Conservation (phyloP, 2,888 invertebrate species). For the Ochropleura plecta region DNA sequence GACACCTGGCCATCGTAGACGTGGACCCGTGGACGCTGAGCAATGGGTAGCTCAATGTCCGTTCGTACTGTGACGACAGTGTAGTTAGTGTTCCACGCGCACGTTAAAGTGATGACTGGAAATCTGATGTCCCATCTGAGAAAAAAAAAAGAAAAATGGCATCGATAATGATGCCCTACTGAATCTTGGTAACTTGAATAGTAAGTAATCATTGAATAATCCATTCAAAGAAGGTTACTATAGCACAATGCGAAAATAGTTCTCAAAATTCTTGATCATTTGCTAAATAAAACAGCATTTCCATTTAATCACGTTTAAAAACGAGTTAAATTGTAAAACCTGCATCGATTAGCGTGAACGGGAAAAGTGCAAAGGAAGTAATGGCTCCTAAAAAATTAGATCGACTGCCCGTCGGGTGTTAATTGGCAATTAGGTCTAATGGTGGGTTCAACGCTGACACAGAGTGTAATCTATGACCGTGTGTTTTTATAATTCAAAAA, state of each 20-base stretch:
- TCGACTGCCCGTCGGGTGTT: constrained; percentile 70
- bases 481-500: constrained; percentile 24
- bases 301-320: constrained; percentile 41
- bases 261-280: background rate
- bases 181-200: no score
- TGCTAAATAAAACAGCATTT: constrained; percentile 1
- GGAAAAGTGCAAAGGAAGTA: constrained; percentile 59
- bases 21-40: no score
- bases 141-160: no score
- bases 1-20: no score
- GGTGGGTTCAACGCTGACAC: constrained; percentile 46
- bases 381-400: constrained; percentile 72
- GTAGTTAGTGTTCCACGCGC: no score
- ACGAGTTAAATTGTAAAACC: constrained; percentile 62
- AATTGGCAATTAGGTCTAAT: constrained; percentile 77
- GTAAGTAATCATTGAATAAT: no score
- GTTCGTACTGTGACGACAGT: no score
- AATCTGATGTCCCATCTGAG: no score
- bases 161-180: no score
- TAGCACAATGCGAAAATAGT: background rate
- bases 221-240: no score
- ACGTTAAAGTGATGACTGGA: no score
- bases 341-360: constrained; percentile 63
- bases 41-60: no score
- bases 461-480: constrained; percentile 46